Evolutionary conservation across 2,797 vertebrate species (phyloP), one percentile per base, ranked within the genome.

Genomic region (Toxotes lorentzi): DNA sequence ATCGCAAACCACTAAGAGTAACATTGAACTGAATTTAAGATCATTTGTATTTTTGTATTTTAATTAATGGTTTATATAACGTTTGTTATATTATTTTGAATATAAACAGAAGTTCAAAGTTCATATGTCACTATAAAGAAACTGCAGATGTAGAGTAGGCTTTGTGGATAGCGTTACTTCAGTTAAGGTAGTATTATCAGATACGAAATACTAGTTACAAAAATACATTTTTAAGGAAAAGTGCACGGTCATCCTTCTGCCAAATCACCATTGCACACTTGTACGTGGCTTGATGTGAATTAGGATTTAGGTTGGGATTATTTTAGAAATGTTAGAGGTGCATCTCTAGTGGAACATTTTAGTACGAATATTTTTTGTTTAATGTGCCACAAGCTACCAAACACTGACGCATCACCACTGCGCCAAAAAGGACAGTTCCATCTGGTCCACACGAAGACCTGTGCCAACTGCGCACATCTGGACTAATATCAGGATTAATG

Each of bases 351-450:
- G 40, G 40, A 4, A 14, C 40, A 14, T 50, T 57, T 56, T 5
- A 6, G 5, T 35, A 12, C 5, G 14, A 16, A 9, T 38, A 10
- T 38, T 24, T 21, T 27, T 47, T n/a, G 8, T 24, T 24, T 38
- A 4, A 23, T 50, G 30, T 58, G 64, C 59, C 85, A 79, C 60
- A 77, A 81, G 64, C 57, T 23, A 76, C 76, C 50, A 23, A 50
- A 77, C 72, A 88, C 81, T 92, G 92, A 92, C 90, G 78, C 85
- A 92, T 93, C 93, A 92, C 90, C 93, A 93, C 93, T 96, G 95
- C 95, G 90, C 92, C 92, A 94, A 94, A 95, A 88, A 75, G 92
- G 94, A 93, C 93, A 94, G 91, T 86, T 94, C 91, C 92, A 93
- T 85, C 66, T 73, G 70, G 71, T 47, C 32, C 65, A 40, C 79